A percentile compares a stretch with the other conserved stretches of the same genome.
These are phyloP conservation scores for Leptodactylus fallax DNA, from an alignment of 2,797 vertebrate genomes.

Conservation along the genomic window DNA sequence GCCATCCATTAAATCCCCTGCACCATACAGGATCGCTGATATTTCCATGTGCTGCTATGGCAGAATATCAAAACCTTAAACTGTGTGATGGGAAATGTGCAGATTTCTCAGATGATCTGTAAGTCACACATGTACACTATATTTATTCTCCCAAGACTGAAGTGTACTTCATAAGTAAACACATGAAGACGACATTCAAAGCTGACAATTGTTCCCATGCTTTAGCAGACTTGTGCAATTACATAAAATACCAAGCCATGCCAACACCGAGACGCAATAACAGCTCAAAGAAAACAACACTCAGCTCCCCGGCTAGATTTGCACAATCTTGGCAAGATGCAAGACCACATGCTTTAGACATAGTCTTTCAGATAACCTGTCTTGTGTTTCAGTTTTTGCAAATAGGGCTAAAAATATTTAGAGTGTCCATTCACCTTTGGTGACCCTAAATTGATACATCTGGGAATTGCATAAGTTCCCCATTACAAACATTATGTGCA, in stretches of 20 bases:
- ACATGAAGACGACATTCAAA: conserved; percentile 48
- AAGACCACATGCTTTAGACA: conserved; percentile 17
- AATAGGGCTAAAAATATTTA: not conserved
- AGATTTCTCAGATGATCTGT: conserved; percentile 16
- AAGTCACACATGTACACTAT: conserved; percentile 27
- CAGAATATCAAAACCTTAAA: not conserved
- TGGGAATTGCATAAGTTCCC: not conserved
- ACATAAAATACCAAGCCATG: conserved; percentile 10
- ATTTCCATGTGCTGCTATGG: not conserved
- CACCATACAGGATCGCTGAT: not conserved
- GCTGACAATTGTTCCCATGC: conserved; percentile 53
- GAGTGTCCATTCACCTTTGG: not conserved
- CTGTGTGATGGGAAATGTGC: not conserved
- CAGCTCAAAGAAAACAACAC: conserved; percentile 28
- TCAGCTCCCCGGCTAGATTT: conserved; percentile 14
- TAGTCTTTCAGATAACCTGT: not conserved
- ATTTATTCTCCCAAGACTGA: conserved; percentile 43
- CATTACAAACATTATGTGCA: not conserved
- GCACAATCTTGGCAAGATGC: conserved; percentile 18
- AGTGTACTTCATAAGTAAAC: conserved; percentile 39
- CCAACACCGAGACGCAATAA: conserved; percentile 33
- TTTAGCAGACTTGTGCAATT: conserved; percentile 48
- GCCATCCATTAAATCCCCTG: not conserved
- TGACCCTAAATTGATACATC: not conserved
- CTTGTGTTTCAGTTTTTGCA: not conserved